Evolutionary conservation across 92 coral and sea anemone species (phyloP).

Genomic region (Diadumene lineata): DNA sequence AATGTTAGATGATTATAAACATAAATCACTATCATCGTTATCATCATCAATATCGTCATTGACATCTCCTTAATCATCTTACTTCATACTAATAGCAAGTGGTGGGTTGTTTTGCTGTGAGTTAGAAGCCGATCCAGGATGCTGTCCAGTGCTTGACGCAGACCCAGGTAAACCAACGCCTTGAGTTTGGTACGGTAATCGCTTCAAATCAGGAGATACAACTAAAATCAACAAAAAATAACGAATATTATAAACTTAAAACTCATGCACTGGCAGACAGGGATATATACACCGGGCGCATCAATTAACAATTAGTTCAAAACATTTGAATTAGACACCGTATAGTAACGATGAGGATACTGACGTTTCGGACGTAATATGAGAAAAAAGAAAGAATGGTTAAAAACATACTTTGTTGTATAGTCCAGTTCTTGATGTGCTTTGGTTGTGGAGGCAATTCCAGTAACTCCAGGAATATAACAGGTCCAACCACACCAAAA

Average conservation of each 20-base stretch:
- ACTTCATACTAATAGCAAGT: slow-evolving; percentile 73
- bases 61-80: not conserved
- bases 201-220: slow-evolving; percentile 78
- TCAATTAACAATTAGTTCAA: too few species aligned
- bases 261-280: too few species aligned
- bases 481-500: slow-evolving; percentile 75
- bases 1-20: too few species aligned
- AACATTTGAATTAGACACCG: too few species aligned
- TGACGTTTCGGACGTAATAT: too few species aligned
- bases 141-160: slow-evolving; percentile 57
- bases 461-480: slow-evolving; percentile 71
- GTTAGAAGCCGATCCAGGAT: slow-evolving; percentile 57
- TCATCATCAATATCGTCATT: not conserved
- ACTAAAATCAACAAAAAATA: slow-evolving; percentile 33
- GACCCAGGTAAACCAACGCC: slow-evolving; percentile 61
- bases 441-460: slow-evolving; percentile 97
- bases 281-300: too few species aligned
- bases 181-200: slow-evolving; percentile 66
- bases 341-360: too few species aligned
- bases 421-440: slow-evolving; percentile 77
- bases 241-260: too few species aligned
- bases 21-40: not conserved
- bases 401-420: slow-evolving; percentile 76
- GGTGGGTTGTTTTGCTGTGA: slow-evolving; percentile 67
- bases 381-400: not conserved